Conservation (phyloP, 1,140 invertebrate species). For the Drosophila lowei region DNA sequence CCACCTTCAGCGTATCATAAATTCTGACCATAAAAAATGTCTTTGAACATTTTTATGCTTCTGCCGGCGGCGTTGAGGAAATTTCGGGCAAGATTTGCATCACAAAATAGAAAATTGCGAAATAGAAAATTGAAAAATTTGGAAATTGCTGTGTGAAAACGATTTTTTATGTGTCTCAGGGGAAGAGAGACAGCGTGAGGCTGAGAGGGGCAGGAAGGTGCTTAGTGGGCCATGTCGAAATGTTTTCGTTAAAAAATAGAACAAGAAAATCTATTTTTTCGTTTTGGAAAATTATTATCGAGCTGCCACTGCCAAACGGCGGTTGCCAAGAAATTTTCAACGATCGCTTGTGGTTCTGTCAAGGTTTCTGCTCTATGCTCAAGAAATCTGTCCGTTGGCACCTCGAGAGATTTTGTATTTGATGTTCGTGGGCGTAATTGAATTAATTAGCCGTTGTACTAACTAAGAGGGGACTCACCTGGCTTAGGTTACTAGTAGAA, state of each 20-base stretch:
- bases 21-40: slow-evolving; percentile 44
- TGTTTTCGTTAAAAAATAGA: slow-evolving; percentile 64
- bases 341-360: slow-evolving; percentile 15
- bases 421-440: slow-evolving; percentile 24
- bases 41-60: slow-evolving; percentile 47
- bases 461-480: slow-evolving; percentile 49
- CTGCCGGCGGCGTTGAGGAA: background rate
- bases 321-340: slow-evolving; percentile 51
- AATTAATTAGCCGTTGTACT: slow-evolving; percentile 37
- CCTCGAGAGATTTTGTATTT: background rate
- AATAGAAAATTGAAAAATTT: slow-evolving; percentile 9
- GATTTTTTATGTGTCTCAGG: slow-evolving; percentile 42
- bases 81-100: slow-evolving; percentile 22
- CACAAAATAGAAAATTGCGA: slow-evolving; percentile 41
- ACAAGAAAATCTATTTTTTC: slow-evolving; percentile 38
- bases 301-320: slow-evolving; percentile 26
- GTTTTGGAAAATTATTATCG: slow-evolving; percentile 58
- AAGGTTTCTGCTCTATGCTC: slow-evolving; percentile 18
- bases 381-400: background rate
- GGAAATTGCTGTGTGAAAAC: slow-evolving; percentile 35
- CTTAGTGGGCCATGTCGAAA: slow-evolving; percentile 76
- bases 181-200: background rate
- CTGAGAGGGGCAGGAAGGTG: slow-evolving; percentile 18
- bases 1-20: slow-evolving; percentile 49
- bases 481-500: slow-evolving; percentile 74